Evolutionary conservation across 1,140 invertebrate species (phyloP).

Genomic region (Pseudachorutes palmiensis): DNA sequence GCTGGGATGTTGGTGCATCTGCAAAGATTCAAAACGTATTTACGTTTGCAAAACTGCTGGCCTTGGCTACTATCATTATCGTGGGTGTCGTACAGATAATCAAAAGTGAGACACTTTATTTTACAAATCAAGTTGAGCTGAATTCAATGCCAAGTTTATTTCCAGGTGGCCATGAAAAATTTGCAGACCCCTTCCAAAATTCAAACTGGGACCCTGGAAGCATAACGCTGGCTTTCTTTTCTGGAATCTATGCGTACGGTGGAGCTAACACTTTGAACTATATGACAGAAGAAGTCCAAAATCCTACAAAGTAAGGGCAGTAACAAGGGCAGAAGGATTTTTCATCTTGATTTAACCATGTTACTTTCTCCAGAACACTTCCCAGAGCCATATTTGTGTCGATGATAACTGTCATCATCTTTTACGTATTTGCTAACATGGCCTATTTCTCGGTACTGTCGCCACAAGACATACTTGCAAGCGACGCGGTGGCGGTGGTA

Average conservation of each 20-base stretch:
- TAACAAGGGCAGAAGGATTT: background rate
- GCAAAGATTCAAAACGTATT: conserved; percentile 75
- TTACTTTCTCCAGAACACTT: conserved; percentile 58
- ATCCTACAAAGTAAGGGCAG: conserved; percentile 67
- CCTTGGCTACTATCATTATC: conserved; percentile 47
- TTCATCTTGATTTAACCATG: background rate
- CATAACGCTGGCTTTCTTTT: conserved; percentile 84
- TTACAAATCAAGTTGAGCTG: background rate
- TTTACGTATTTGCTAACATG: conserved; percentile 78
- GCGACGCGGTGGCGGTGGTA: conserved; percentile 81
- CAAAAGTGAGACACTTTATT: background rate
- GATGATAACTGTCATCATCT: conserved; percentile 64
- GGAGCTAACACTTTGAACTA: conserved; percentile 80
- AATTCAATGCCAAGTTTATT: conserved; percentile 35
- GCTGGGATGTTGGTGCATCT: conserved; percentile 75
- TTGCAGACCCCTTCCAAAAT: conserved; percentile 66
- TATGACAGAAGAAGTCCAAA: conserved; percentile 83
- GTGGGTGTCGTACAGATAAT: conserved; percentile 53
- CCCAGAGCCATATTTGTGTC: conserved; percentile 84
- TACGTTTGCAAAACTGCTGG: conserved; percentile 48
- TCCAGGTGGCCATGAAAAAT: conserved; percentile 58
- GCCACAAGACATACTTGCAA: conserved; percentile 65
- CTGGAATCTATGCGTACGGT: conserved; percentile 91
- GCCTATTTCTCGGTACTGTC: conserved; percentile 81
- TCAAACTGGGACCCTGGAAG: conserved; percentile 70